phyloP scores from a whole-genome alignment of 2,888 invertebrate species.

The Gortyna flavago region DNA sequence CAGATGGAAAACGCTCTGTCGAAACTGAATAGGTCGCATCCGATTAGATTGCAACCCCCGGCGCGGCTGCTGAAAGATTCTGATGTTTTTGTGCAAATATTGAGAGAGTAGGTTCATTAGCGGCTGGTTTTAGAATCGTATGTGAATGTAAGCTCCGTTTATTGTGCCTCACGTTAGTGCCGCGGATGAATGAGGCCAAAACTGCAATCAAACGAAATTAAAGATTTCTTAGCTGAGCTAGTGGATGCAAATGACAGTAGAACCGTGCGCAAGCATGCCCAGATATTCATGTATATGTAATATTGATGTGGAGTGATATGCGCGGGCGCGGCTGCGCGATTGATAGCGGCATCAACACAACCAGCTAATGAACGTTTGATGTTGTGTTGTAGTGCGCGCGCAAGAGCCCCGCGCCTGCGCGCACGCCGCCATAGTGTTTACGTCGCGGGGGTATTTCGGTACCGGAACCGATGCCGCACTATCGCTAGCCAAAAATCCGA shows the following conservation, averaged over 20 bases:
- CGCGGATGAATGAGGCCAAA: constrained; percentile 42
- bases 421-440: constrained; percentile 75
- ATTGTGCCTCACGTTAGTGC: constrained; percentile 30
- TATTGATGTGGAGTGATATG: constrained; percentile 40
- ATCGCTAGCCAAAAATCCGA: constrained; percentile 84
- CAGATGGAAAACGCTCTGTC: constrained; percentile 17
- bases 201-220: constrained; percentile 44
- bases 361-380: constrained; percentile 54
- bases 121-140: constrained; percentile 31
- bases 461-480: constrained; percentile 84
- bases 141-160: constrained; percentile 49
- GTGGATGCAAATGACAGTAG: constrained; percentile 34
- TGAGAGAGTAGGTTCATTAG: constrained; percentile 27
- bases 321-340: constrained; percentile 23
- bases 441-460: constrained; percentile 85
- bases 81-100: constrained; percentile 30
- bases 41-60: constrained; percentile 7
- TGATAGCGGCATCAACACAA: constrained; percentile 56
- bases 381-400: constrained; percentile 57
- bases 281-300: constrained; percentile 31
- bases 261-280: constrained; percentile 47
- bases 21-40: constrained; percentile 15
- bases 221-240: constrained; percentile 39
- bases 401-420: constrained; percentile 61
- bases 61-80: constrained; percentile 3